Evolutionary conservation across 2,888 invertebrate genomes (phyloP), one percentile per base, ranked within the genome.

Genomic region (Himalopsyche tibetana): DNA sequence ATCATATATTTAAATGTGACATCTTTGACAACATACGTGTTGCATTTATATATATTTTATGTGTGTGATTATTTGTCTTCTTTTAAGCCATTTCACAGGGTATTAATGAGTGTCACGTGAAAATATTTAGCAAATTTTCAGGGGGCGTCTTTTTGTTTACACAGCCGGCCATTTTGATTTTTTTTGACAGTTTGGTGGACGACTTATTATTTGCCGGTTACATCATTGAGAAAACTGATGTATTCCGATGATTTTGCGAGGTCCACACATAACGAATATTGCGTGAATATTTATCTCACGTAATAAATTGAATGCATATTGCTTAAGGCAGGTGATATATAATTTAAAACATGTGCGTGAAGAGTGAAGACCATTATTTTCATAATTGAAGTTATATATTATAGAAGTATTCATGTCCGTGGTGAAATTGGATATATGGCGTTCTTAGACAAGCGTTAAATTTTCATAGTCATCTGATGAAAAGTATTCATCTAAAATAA

Each of bases 111-210:
- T 8, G 36, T 12, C 15, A 15, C 36, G 74, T 36, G 74, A 74
- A 74, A 74, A 74, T 74, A 36, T 74, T 38, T 5, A 36, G 38
- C 74, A 38, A 74, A 15, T 12, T 38, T 74, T 74, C 74, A 74
- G 74, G 38, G 74, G 5, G 15, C 36, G 74, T 15, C 74, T 38
- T 74, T 36, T 9, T 74, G 74, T 74, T 74, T 74, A 74, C 74
- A 36, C 38, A 74, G 74, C 38, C 74, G 74, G 74, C 74, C 74
- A 74, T 74, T 36, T 74, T 74, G 74, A 19, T 38, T 74, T 74
- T 28, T 74, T 36, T 74, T 74, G 74, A 74, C 74, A 74, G 74
- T 74, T 74, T 74, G 19, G 74, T 36, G 74, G 74, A 74, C 38
- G 74, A 74, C 28, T 74, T 38, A 74, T 74, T 74, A 74, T 74